phyloP scores from a whole-genome alignment of 2,888 invertebrate genomes.

The Carcina quercana region DNA sequence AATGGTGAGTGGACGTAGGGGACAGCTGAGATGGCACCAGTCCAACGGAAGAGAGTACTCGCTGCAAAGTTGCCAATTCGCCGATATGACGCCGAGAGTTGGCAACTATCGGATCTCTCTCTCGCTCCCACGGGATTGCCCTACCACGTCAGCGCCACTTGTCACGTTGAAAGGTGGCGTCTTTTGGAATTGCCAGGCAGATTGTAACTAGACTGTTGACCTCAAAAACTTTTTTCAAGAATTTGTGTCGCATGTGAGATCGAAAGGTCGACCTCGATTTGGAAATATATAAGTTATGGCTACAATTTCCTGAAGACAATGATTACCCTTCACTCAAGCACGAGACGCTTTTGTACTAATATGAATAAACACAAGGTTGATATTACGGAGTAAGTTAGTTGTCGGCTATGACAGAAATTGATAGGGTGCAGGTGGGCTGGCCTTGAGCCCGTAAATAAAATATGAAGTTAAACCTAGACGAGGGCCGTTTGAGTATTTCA shows the following conservation, averaged over 20 bases:
- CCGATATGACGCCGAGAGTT: slow-evolving; percentile 26
- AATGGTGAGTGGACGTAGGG: slow-evolving; percentile 37
- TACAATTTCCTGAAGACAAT: no score
- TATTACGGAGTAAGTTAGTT: no score
- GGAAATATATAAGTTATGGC: no score
- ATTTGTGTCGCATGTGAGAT: neutral
- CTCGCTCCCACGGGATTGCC: slow-evolving; percentile 1
- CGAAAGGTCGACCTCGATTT: no score
- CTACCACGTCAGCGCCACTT: slow-evolving; percentile 5
- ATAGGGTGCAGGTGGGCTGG: slow-evolving; percentile 3
- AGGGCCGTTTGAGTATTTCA: no score
- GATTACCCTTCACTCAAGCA: no score
- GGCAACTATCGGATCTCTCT: slow-evolving; percentile 7
- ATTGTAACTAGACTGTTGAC: neutral
- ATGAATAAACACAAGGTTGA: no score
- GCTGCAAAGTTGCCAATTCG: slow-evolving; percentile 38
- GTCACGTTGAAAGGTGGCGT: neutral
- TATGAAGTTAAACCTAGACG: no score
- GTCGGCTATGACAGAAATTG: no score
- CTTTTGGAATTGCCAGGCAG: neutral
- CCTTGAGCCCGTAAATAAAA: slow-evolving; percentile 5
- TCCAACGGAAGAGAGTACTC: slow-evolving; percentile 43
- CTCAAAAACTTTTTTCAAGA: neutral
- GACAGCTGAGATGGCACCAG: slow-evolving; percentile 59
- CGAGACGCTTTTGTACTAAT: no score